Conservation (phyloP, 2,113 vertebrate genomes). For the Engystomops pustulosus region DNA sequence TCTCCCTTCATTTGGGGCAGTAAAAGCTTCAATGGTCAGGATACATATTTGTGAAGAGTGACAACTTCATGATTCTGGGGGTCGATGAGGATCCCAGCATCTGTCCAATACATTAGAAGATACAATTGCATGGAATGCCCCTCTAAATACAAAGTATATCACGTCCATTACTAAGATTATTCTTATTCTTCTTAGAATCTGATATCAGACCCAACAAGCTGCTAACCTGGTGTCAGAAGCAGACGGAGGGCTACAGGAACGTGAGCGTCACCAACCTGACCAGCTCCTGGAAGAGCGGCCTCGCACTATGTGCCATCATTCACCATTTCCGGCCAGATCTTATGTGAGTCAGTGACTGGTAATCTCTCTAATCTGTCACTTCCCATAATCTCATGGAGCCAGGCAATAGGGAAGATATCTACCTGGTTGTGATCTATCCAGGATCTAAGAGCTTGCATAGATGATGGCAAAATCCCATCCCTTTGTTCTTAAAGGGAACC, state of each 20-base stretch:
- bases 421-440: no score
- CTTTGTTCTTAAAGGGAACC: no score
- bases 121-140: not conserved
- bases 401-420: no score
- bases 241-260: conserved; percentile 87
- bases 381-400: not conserved
- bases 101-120: not conserved
- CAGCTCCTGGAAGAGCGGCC: conserved; percentile 87
- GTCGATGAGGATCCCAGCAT: no score
- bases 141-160: not conserved
- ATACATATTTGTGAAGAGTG: not conserved
- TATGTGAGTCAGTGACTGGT: conserved; percentile 77
- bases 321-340: conserved; percentile 92
- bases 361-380: not conserved
- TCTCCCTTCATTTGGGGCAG: not conserved
- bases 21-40: not conserved
- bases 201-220: conserved; percentile 89
- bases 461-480: no score
- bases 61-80: not conserved
- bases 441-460: no score
- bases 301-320: conserved; percentile 91
- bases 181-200: conserved; percentile 76
- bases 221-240: conserved; percentile 94
- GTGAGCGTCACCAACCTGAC: conserved; percentile 85
- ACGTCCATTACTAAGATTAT: not conserved